Base-by-base conservation (phyloP, 2,113 vertebrate species). In the Prunella himalayana region DNA sequence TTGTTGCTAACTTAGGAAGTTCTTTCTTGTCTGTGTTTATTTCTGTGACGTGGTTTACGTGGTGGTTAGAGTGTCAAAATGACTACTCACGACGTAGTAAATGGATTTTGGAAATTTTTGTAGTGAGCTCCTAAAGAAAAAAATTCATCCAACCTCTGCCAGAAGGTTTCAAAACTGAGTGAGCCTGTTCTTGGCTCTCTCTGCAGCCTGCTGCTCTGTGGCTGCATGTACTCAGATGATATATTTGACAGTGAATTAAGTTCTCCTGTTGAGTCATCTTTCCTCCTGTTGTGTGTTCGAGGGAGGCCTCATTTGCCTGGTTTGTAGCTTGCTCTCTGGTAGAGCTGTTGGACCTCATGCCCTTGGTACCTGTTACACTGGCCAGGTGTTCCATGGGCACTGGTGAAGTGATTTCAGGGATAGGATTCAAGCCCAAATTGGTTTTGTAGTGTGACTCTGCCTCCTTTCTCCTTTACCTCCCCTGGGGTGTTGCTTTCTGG, bases 161-260 rank as follows among this genome's bases (percentile, higher is more conserved):
- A 94, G 81, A 65, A 83, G 86, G 80, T 95, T 94, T 95, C 93
- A 80, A 95, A 96, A 87, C 54, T 4, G 10, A 92, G 87, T 54
- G 49, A 85, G 78, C 45, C 54, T 87, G 63, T 14, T 86, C 79
- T 89, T 95, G 96, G 89, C 82, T 57, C 7, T 17, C 54, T 60
- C 66, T 65, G 79, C 90, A 86, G 35, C 21, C 1, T 65, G 79
- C 75, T 93, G 84, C 47, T 92, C 33, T 88, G 86, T 92, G 94
- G 70, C 89, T 89, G 78, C 20, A 11, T 65, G 73, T 82, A 76
- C 63, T 65, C 33, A 86, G 82, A 66, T 20, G 2, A 51, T 90
- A 22, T 72, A 61, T 90, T 91, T 95, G 84, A 83, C 85, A 94
- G 93, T 23, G 60, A 90, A 89, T 89, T 85, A 85, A 61, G 47